These are phyloP conservation scores for Marmota flaviventris DNA, from an alignment of 2,113 vertebrate species.

Conservation along the genomic window DNA sequence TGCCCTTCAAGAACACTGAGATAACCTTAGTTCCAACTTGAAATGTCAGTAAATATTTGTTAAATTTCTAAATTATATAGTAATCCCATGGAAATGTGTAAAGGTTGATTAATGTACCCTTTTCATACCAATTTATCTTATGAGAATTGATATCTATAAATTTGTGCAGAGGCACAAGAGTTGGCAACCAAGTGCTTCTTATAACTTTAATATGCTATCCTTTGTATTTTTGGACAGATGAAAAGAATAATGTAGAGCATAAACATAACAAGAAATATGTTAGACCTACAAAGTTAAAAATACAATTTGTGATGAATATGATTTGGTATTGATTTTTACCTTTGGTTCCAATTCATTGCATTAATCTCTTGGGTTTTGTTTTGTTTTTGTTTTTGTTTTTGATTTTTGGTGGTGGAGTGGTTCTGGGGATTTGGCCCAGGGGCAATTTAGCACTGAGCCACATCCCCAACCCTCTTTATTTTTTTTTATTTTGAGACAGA, in stretches of 20 bases:
- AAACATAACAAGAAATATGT: not conserved
- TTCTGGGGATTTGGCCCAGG: too few relatives aligned
- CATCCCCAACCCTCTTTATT: too few relatives aligned
- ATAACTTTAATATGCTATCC: not conserved
- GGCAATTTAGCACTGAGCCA: too few relatives aligned
- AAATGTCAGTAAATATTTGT: slow-evolving; percentile 29
- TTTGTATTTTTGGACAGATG: not conserved
- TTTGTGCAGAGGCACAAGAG: not conserved
- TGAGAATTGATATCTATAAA: slow-evolving; percentile 12
- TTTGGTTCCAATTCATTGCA: not conserved
- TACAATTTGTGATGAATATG: not conserved
- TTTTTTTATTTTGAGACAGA: too few relatives aligned
- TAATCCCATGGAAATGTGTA: slow-evolving; percentile 47
- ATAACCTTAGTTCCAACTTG: slow-evolving; percentile 20
- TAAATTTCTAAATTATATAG: slow-evolving; percentile 37
- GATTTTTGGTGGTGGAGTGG: too few relatives aligned
- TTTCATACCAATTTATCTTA: slow-evolving; percentile 22
- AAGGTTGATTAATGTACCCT: slow-evolving; percentile 49
- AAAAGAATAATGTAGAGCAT: not conserved
- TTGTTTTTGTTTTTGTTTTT: too few relatives aligned
- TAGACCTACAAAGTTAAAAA: not conserved
- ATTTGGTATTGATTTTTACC: not conserved
- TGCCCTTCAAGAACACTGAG: not conserved
- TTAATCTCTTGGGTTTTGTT: not conserved
- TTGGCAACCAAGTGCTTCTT: not conserved